Evolutionary conservation across 2,113 vertebrate species (phyloP).

Genomic region (Syngnathus scovelli): DNA sequence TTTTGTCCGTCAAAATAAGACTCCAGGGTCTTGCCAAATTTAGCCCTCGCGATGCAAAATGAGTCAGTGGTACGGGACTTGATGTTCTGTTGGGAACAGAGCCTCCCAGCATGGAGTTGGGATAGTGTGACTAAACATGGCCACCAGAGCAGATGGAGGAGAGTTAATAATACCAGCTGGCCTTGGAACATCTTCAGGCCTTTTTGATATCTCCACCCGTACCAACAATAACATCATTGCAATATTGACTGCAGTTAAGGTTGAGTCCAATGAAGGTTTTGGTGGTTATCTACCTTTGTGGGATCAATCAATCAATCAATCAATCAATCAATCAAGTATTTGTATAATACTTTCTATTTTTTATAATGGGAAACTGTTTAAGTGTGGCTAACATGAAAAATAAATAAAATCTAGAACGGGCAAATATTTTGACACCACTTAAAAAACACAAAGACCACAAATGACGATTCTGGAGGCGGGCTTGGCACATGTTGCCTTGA

Average conservation of each 20-base stretch:
- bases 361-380: too few species aligned
- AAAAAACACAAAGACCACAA: neutral
- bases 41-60: neutral
- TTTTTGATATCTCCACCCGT: constrained; percentile 3
- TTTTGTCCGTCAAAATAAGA: neutral
- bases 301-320: too few species aligned
- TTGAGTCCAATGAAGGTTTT: neutral
- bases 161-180: constrained; percentile 32
- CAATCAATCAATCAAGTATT: too few species aligned
- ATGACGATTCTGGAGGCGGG: neutral
- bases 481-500: neutral
- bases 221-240: neutral
- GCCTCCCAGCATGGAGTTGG: constrained; percentile 14
- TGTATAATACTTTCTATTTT: too few species aligned
- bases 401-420: too few species aligned
- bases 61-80: neutral
- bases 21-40: neutral
- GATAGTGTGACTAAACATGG: constrained; percentile 23
- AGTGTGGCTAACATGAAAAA: too few species aligned
- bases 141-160: constrained; percentile 31
- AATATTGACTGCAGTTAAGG: neutral
- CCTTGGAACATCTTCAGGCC: neutral
- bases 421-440: too few species aligned
- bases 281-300: too few species aligned
- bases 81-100: constrained; percentile 19